These are phyloP conservation scores for Chrysotoxum bicinctum DNA, from an alignment of 2,888 invertebrate genomes.

Conservation along the genomic window DNA sequence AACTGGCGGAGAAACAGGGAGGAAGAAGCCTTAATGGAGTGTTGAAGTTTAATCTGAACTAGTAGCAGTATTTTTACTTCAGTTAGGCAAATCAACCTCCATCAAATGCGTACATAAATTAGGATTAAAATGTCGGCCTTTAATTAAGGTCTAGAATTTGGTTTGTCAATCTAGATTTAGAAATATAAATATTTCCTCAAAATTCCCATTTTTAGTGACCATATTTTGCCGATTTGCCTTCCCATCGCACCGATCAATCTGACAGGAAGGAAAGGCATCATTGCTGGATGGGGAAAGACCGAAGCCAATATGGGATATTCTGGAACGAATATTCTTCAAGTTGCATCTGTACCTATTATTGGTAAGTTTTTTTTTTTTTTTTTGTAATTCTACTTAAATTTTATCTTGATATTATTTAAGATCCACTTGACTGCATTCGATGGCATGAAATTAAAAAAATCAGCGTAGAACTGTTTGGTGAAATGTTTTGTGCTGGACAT, in stretches of 20 bases:
- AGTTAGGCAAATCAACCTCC: too few species aligned
- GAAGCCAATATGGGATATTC: conserved; percentile 88
- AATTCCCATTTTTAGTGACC: conserved; percentile 78
- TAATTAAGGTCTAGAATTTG: too few species aligned
- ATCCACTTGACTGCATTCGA: conserved; percentile 87
- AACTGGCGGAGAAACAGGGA: too few species aligned
- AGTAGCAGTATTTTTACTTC: too few species aligned
- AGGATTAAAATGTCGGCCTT: too few species aligned
- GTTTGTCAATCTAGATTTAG: too few species aligned
- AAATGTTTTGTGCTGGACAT: conserved; percentile 93
- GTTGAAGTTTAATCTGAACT: too few species aligned
- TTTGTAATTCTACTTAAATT: background rate
- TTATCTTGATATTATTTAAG: conserved; percentile 79
- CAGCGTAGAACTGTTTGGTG: conserved; percentile 87
- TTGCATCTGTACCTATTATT: conserved; percentile 91
- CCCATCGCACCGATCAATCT: conserved; percentile 83
- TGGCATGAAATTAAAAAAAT: conserved; percentile 93
- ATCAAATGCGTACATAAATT: too few species aligned
- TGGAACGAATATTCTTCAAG: conserved; percentile 90
- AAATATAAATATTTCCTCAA: too few species aligned
- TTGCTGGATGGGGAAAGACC: conserved; percentile 93
- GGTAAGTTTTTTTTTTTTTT: conserved; percentile 81
- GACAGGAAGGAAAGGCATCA: conserved; percentile 84
- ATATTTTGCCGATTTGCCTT: conserved; percentile 91
- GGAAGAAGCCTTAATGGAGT: too few species aligned